Evolutionary conservation across 2,888 invertebrate species (phyloP).

Genomic region (Ephialtes manifestator): DNA sequence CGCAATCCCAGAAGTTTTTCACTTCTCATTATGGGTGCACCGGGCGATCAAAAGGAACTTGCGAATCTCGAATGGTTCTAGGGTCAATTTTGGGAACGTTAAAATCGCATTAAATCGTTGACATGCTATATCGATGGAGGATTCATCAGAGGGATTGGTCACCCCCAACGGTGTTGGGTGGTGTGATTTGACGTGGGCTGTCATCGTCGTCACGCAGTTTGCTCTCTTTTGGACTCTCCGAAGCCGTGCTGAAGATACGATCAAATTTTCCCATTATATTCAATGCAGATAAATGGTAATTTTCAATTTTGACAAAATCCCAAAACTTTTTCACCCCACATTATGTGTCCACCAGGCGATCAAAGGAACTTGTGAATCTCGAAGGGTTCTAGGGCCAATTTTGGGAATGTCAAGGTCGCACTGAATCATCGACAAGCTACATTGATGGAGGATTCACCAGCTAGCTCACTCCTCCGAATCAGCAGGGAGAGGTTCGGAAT

Average conservation of each 20-base stretch:
- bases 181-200: constrained; percentile 79
- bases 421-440: neutral
- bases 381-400: neutral
- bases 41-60: neutral
- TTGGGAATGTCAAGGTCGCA: constrained; percentile 23
- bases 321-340: neutral
- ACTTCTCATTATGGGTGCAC: neutral
- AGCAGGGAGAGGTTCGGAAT: neutral
- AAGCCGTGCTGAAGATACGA: constrained; percentile 62
- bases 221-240: constrained; percentile 30
- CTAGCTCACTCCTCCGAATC: neutral
- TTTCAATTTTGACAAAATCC: neutral
- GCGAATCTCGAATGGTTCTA: neutral
- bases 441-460: constrained; percentile 7
- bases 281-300: neutral
- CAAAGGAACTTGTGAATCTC: neutral
- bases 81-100: constrained; percentile 1
- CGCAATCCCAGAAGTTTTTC: neutral
- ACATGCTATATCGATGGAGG: constrained; percentile 4
- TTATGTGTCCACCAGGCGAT: neutral
- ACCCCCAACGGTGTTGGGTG: constrained; percentile 65
- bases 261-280: no score
- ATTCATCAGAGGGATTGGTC: neutral
- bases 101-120: constrained; percentile 7
- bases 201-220: constrained; percentile 41